phyloP scores from a whole-genome alignment of 23 tunicate genomes.

The Halocynthia roretzi region DNA sequence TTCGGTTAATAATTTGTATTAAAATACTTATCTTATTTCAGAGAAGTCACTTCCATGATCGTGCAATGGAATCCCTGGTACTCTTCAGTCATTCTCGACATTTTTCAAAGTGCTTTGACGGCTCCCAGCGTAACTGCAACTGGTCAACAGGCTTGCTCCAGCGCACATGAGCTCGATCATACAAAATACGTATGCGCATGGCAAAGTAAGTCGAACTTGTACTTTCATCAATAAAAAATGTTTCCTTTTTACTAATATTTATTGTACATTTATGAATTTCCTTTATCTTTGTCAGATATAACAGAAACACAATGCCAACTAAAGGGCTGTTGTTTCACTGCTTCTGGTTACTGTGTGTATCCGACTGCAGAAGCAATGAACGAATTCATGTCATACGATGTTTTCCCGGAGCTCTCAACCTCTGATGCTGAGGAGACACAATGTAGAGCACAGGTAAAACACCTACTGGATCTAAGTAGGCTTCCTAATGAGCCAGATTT shows the following conservation, averaged over 20 bases:
- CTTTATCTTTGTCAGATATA: conserved; percentile 32
- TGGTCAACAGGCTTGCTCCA: conserved; percentile 24
- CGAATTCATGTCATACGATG: not conserved
- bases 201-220: conserved; percentile 38
- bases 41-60: conserved; percentile 18
- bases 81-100: conserved; percentile 31
- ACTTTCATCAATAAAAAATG: not conserved
- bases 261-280: not conserved
- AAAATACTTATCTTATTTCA: conserved; percentile 11
- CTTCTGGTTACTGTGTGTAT: conserved; percentile 1
- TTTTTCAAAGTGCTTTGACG: conserved; percentile 28
- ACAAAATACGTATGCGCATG: conserved; percentile 40
- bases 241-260: not conserved
- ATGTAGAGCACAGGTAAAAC: conserved; percentile 16
- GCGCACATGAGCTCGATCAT: conserved; percentile 10
- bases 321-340: conserved; percentile 64
- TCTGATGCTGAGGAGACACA: not conserved
- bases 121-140: conserved; percentile 9
- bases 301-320: conserved; percentile 48
- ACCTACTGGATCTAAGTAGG: not conserved
- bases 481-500: too few species aligned
- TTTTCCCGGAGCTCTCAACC: conserved; percentile 6
- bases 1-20: too few species aligned
- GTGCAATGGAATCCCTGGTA: conserved; percentile 72
- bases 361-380: not conserved